Evolutionary conservation across 2,113 vertebrate species (phyloP).

Genomic region (Phocoena sinus): DNA sequence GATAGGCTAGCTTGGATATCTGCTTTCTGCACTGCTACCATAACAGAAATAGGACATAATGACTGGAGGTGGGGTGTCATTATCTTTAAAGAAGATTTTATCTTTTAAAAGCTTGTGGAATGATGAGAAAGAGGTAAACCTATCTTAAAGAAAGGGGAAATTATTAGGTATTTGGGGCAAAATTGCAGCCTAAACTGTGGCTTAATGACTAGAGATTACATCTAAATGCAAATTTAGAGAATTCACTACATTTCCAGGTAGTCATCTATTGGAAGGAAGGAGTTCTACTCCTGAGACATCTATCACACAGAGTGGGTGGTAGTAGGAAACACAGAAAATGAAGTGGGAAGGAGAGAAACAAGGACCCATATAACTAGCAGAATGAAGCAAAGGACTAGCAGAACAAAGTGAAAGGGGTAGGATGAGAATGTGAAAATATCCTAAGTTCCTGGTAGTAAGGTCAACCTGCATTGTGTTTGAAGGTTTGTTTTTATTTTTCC

Average conservation of each 20-base stretch:
- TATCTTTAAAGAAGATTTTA: not conserved
- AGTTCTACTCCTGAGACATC: not conserved
- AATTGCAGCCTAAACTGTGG: not conserved
- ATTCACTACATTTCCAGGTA: not conserved
- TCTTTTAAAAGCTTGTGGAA: not conserved
- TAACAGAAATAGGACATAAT: not conserved
- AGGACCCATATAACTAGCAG: not conserved
- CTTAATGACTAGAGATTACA: not conserved
- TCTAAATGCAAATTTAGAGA: not conserved
- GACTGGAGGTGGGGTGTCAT: too few relatives aligned
- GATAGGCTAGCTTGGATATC: fast-evolving
- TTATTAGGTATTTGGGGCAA: not conserved
- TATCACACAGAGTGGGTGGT: not conserved
- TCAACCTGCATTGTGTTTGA: not conserved
- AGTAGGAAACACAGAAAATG: not conserved
- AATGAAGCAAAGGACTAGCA: not conserved
- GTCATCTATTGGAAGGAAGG: too few relatives aligned
- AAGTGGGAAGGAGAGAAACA: not conserved
- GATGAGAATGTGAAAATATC: not conserved
- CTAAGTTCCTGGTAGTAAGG: not conserved
- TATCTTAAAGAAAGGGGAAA: not conserved
- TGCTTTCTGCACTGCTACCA: not conserved
- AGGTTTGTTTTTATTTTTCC: not conserved
- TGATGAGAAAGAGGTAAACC: not conserved
- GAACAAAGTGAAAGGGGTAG: not conserved